Base-by-base conservation (phyloP, 2,113 vertebrate genomes). In the Oxyura jamaicensis region DNA sequence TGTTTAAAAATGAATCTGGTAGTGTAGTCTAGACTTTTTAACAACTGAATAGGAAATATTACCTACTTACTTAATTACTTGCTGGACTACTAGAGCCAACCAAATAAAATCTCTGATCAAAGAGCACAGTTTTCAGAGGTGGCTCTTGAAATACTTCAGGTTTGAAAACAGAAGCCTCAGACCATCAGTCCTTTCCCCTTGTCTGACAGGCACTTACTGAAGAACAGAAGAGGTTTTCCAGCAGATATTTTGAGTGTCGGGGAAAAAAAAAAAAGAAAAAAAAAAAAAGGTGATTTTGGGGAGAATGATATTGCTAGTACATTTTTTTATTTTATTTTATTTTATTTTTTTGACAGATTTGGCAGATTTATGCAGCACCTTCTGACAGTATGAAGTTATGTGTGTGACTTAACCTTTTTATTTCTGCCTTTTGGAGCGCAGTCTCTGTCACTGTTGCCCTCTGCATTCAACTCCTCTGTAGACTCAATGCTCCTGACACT, bases 381-480 rank as follows among this genome's bases (percentile, higher is more conserved):
- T 94, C 90, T 92, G 80, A 86, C 85, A 86, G 10, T 35, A 60
- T 62, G 55, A 95, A 90, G 50, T 78, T 83, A 36, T 82, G 78
- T 83, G 67, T 83, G 42, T 80, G 91, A 95, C 84, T 96, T 93
- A 90, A 87, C 55, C 60, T 84, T 91, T 94, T 90, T 65, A 95
- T 91, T 95, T 87, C 76, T 94, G 52, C 75, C 86, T 44, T 97
- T 95, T 79, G 86, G 93, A 94, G 87, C 95, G 95, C 79, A 83
- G 22, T 83, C 55, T 95, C 90, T 93, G 88, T 95, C 95, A 84
- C 73, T 42, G 41, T 58, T 79, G 96, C 88, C 86, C 88, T 96
- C 82, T 78, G 66, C 67, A 83, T 96, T 93, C 82, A 67, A 55
- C n/a, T 79, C 18, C 69, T 90, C 62, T 73, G 52, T 71, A 91